Conservation (phyloP, 92 coral and sea anemone species). For the Palythoa heliodiscus region DNA sequence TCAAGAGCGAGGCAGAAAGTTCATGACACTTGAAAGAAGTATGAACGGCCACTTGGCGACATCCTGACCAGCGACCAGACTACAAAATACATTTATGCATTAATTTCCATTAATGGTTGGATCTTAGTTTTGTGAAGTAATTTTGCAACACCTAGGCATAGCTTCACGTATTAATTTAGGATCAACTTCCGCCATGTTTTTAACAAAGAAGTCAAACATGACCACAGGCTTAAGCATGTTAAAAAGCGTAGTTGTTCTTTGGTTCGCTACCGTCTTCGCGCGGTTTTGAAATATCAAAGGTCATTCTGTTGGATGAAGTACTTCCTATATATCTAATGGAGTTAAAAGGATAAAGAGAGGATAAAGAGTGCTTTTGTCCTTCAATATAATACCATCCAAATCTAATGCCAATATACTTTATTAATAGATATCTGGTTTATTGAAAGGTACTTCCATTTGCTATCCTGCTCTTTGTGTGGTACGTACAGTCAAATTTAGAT, state of each 20-base stretch:
- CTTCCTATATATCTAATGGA: not conserved
- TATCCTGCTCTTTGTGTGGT: not conserved
- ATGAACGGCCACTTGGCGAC: not conserved
- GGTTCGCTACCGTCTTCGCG: not conserved
- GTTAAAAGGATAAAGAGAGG: not conserved
- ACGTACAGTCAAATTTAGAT: not conserved
- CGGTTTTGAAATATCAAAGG: not conserved
- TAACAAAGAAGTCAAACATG: not conserved
- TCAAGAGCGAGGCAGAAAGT: not conserved
- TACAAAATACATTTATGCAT: not conserved
- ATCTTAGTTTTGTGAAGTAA: not conserved
- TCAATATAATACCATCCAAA: not conserved
- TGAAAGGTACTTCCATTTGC: not conserved
- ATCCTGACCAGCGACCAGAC: not conserved
- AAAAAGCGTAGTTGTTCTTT: not conserved
- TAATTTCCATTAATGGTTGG: not conserved
- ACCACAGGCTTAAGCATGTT: not conserved
- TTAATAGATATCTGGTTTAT: not conserved
- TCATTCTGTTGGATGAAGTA: not conserved
- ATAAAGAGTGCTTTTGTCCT: slow-evolving; percentile 3
- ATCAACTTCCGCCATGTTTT: not conserved
- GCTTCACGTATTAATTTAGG: not conserved
- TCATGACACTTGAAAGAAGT: not conserved
- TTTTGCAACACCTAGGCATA: not conserved
- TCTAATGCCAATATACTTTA: not conserved